These are phyloP conservation scores for Sesamia nonagrioides DNA, from an alignment of 1,140 invertebrate species.

Conservation along the genomic window DNA sequence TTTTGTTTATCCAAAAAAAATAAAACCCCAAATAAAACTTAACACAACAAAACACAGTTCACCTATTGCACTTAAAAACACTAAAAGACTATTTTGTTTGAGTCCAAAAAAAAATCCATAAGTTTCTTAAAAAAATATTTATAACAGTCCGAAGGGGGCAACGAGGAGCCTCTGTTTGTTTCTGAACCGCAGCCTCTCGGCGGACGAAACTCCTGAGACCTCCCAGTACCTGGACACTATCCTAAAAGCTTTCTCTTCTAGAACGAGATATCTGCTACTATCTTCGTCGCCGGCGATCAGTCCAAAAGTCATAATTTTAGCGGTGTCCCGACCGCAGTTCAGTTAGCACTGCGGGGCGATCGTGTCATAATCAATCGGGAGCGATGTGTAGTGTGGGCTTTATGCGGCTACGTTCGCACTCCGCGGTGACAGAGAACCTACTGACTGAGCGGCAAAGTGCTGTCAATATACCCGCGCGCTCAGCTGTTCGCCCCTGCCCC, in stretches of 20 bases:
- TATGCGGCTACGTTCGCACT: slow-evolving; percentile 77
- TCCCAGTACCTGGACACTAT: slow-evolving; percentile 85
- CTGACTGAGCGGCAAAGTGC: slow-evolving; percentile 82
- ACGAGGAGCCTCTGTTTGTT: slow-evolving; percentile 67
- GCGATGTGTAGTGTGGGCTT: slow-evolving; percentile 41
- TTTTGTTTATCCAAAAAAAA: slow-evolving; percentile 78
- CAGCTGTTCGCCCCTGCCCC: slow-evolving; percentile 82
- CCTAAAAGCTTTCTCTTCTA: slow-evolving; percentile 77
- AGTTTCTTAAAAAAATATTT: slow-evolving; percentile 62
- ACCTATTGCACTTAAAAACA: slow-evolving; percentile 81
- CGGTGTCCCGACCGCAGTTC: slow-evolving; percentile 73
- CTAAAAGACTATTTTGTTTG: slow-evolving; percentile 70
- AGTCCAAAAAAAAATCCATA: slow-evolving; percentile 57
- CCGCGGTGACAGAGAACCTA: slow-evolving; percentile 76
- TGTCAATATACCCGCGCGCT: slow-evolving; percentile 87
- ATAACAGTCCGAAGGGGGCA: slow-evolving; percentile 72
- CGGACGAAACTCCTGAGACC: slow-evolving; percentile 71
- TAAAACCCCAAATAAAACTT: slow-evolving; percentile 69
- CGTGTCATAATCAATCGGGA: slow-evolving; percentile 72
- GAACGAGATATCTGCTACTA: slow-evolving; percentile 76
- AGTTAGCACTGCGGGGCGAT: slow-evolving; percentile 74
- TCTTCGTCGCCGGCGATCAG: slow-evolving; percentile 75
- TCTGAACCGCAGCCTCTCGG: slow-evolving; percentile 76
- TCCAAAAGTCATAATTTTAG: slow-evolving; percentile 87
- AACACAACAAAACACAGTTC: slow-evolving; percentile 80